A percentile compares a stretch with the other conserved stretches of the same genome.
Evolutionary conservation across 2,797 vertebrate genomes (phyloP).

Genomic region (Sebastes iracundus): DNA sequence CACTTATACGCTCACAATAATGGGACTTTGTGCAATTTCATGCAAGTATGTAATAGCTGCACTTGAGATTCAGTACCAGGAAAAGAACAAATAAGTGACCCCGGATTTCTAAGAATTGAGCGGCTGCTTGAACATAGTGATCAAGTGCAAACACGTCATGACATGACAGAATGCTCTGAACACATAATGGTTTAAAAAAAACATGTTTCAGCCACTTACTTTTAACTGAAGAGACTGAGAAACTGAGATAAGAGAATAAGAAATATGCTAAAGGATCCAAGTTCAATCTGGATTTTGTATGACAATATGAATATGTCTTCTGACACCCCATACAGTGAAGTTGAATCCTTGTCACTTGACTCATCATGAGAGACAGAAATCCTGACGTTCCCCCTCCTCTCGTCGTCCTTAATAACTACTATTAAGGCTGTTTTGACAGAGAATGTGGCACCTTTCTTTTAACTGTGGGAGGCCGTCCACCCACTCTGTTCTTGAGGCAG

Average conservation of each 20-base stretch:
- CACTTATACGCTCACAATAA: neutral
- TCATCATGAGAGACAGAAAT: conserved; percentile 47
- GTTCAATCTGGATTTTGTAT: neutral
- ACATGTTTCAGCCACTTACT: neutral
- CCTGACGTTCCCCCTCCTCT: conserved; percentile 4
- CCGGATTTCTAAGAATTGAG: neutral
- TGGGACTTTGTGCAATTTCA: neutral
- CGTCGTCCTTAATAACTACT: conserved; percentile 55
- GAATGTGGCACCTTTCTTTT: conserved; percentile 54
- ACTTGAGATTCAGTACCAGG: neutral
- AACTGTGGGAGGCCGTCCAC: conserved; percentile 39
- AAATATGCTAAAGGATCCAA: neutral
- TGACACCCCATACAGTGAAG: neutral
- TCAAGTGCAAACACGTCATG: neutral
- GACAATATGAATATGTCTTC: conserved; percentile 7
- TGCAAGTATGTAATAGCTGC: neutral
- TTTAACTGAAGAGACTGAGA: neutral
- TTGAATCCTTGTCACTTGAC: conserved; percentile 42
- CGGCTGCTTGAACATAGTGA: neutral
- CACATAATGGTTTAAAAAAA: neutral
- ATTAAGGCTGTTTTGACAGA: conserved; percentile 66
- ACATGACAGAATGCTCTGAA: neutral
- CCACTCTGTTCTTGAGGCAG: conserved; percentile 36
- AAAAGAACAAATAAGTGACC: neutral
- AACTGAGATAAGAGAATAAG: neutral